Evolutionary conservation across 2,113 vertebrate species (phyloP).

Genomic region (Saguinus midas): DNA sequence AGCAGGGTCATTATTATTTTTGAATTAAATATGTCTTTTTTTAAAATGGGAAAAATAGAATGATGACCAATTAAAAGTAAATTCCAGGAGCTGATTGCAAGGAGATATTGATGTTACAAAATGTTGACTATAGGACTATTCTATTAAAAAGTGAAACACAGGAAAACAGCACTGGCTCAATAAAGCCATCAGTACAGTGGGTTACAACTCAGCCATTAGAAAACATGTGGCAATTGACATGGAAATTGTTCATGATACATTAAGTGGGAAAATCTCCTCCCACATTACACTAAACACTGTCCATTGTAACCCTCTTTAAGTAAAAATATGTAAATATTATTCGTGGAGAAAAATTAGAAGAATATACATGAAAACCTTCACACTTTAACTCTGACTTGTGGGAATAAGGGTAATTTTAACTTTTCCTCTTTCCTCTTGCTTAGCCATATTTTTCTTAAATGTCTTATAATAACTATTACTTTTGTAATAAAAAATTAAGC

Average conservation of each 20-base stretch:
- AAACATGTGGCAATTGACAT: not conserved
- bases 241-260: not conserved
- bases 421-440: conserved; percentile 20
- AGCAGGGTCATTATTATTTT: not conserved
- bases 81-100: not conserved
- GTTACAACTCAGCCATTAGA: not conserved
- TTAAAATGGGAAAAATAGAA: not conserved
- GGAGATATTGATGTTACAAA: not conserved
- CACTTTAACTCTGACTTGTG: not conserved
- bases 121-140: not conserved
- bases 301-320: not conserved
- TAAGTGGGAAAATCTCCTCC: not conserved
- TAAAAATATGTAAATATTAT: not conserved
- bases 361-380: not conserved
- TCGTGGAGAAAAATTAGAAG: not conserved
- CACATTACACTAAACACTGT: not conserved
- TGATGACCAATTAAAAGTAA: conserved; percentile 8
- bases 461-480: not conserved
- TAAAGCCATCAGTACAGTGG: not conserved
- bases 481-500: conserved; percentile 25
- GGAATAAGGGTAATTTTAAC: not conserved
- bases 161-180: not conserved
- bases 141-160: not conserved
- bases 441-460: not conserved
- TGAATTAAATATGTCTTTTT: not conserved